phyloP scores from a whole-genome alignment of 2,797 vertebrate species.

The Schizopygopsis pylzovi region DNA sequence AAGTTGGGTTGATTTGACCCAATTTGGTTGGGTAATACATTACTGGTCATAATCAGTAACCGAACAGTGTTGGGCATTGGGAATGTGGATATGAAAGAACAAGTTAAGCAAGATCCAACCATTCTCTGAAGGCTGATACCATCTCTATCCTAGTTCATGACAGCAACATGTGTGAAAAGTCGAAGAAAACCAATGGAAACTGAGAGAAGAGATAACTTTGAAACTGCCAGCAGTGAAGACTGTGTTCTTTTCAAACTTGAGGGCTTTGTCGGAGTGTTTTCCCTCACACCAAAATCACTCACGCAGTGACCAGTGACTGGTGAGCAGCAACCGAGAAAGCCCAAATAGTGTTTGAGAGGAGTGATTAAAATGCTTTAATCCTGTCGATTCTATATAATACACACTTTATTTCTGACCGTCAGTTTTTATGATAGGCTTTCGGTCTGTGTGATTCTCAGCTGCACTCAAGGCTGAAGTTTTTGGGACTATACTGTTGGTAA shows the following conservation, averaged over 20 bases:
- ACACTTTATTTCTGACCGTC: background rate
- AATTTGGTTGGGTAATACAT: background rate
- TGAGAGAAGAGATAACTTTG: background rate
- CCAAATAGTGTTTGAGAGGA: background rate
- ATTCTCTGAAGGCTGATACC: background rate
- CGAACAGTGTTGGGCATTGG: background rate
- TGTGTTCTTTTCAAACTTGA: background rate
- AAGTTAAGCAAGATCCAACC: background rate
- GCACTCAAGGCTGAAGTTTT: background rate
- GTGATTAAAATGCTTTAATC: slow-evolving; percentile 8
- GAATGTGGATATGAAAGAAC: background rate
- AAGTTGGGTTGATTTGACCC: background rate
- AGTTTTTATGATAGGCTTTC: background rate
- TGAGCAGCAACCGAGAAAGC: background rate
- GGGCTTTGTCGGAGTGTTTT: background rate
- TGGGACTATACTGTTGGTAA: background rate
- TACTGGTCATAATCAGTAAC: background rate
- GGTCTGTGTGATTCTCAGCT: background rate
- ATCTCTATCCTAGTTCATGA: background rate
- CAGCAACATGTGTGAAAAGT: background rate
- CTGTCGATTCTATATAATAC: background rate
- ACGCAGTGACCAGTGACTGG: background rate
- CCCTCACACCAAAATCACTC: background rate
- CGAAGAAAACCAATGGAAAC: background rate
- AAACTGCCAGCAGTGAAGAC: background rate